Base-by-base conservation (phyloP, 2,888 invertebrate species). In the Anagyrus pseudococci region DNA sequence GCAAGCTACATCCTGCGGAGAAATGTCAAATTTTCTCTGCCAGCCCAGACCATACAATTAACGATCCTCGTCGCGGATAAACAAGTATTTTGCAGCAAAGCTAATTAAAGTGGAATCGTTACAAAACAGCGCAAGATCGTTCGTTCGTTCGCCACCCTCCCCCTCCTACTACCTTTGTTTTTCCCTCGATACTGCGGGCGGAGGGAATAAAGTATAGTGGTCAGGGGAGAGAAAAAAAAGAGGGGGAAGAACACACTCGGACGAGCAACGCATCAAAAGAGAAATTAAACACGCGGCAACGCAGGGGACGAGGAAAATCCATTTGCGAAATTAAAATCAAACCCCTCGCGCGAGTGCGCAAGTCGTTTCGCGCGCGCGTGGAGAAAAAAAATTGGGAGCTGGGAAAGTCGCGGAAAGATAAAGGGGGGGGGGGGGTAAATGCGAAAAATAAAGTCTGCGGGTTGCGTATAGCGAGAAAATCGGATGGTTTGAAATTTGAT, bases 311-410 rank as follows among this genome's bases (percentile, higher is more conserved):
- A 20, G 47, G 29, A 41, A 62, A 56, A 57, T 62, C 62, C 62
- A 62, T 62, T 52, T 57, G 53, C 41, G 57, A 62, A 62, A 62
- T 62, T 62, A 62, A 62, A 48, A 41, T 57, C 57, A 41, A 40
- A 57, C 43, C 26, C 15, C 8, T 37, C 6, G 33, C 2, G 33
- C 33, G 33, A 13, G 33, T 25, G 20, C 13, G 26, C 37, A 40
- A 62, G 22, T 41, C 15, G 29, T 19, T 23, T 17, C 26, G 20
- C 23, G 17, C 29, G 22, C 29, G 22, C 13, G 6, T 20, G 15
- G 6, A 43, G 26, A 40, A 48, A 15, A 15, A 48, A 55, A 52
- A 40, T 55, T 26, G 49, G 44, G 33, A 26, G 23, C n/a, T 40
- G 41, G n/a, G 20, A 53, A 59, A 33, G 13, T 26, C 3, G n/a